phyloP scores from a whole-genome alignment of 2,888 invertebrate species.

The Tenodera sinensis region DNA sequence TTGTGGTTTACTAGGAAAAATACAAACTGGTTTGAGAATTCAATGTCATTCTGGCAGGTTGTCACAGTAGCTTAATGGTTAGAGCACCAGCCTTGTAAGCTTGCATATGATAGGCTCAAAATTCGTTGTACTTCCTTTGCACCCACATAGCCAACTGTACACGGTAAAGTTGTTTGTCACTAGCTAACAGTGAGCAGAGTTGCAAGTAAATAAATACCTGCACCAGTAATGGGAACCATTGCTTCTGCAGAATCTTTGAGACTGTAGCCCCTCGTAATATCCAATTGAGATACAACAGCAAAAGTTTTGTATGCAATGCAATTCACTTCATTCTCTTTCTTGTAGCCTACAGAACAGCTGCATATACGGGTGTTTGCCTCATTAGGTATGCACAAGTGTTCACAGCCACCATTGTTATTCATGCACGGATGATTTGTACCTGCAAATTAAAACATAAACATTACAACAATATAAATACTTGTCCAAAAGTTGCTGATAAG shows the following conservation, averaged over 20 bases:
- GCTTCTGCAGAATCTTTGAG: constrained; percentile 83
- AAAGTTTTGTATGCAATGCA: constrained; percentile 84
- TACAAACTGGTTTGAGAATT: no score
- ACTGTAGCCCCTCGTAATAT: constrained; percentile 84
- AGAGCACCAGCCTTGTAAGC: no score
- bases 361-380: constrained; percentile 75
- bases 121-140: no score
- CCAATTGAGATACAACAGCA: constrained; percentile 87
- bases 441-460: not conserved
- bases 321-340: constrained; percentile 69
- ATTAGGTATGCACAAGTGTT: constrained; percentile 88
- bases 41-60: no score
- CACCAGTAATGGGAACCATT: constrained; percentile 88
- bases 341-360: constrained; percentile 87
- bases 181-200: no score
- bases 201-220: constrained; percentile 40
- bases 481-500: no score
- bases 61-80: no score
- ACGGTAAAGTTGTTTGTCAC: no score
- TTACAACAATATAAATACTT: no score
- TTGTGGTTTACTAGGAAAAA: no score
- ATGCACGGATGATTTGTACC: constrained; percentile 81
- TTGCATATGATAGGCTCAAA: no score
- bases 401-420: constrained; percentile 85
- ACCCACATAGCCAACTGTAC: no score